Percentiles rank a stretch among this genome's conserved stretches.
These are phyloP conservation scores for Pempheris klunzingeri DNA, from an alignment of 2,797 vertebrate species.

Conservation along the genomic window DNA sequence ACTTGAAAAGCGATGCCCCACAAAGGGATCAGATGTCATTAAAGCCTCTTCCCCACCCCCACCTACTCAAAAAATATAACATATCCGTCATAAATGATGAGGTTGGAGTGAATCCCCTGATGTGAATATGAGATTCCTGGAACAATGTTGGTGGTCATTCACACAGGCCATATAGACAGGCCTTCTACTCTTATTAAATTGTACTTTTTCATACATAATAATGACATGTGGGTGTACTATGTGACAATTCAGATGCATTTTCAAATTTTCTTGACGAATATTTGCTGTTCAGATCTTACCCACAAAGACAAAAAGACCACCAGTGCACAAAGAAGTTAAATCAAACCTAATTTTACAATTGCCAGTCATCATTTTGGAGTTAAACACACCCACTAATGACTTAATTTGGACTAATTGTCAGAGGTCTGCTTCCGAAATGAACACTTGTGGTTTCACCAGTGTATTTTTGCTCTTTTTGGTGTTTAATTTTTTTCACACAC, in stretches of 20 bases:
- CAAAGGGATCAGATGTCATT: slow-evolving; percentile 74
- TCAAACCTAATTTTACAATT: slow-evolving; percentile 41
- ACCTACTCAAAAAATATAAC: slow-evolving; percentile 66
- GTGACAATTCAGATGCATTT: slow-evolving; percentile 44
- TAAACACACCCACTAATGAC: slow-evolving; percentile 16
- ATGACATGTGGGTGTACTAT: slow-evolving; percentile 37
- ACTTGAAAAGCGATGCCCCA: slow-evolving; percentile 72
- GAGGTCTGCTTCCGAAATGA: slow-evolving; percentile 24
- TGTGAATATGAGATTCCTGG: slow-evolving; percentile 62
- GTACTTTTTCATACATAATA: slow-evolving; percentile 32
- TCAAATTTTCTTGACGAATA: slow-evolving; percentile 15
- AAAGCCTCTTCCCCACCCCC: slow-evolving; percentile 46
- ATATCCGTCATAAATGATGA: slow-evolving; percentile 68
- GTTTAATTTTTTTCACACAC: background rate
- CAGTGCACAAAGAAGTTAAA: slow-evolving; percentile 27
- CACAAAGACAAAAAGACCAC: slow-evolving; percentile 44
- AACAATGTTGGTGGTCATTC: slow-evolving; percentile 69
- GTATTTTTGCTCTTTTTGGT: background rate
- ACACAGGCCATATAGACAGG: slow-evolving; percentile 25
- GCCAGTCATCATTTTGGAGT: slow-evolving; percentile 24
- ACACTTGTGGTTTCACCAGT: background rate
- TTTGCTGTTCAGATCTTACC: slow-evolving; percentile 25
- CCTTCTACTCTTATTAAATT: slow-evolving; percentile 54
- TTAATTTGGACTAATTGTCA: slow-evolving; percentile 34
- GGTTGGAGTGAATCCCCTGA: slow-evolving; percentile 55